These are phyloP conservation scores for Microctonus brassicae DNA, from an alignment of 2,888 invertebrate species.

Conservation along the genomic window DNA sequence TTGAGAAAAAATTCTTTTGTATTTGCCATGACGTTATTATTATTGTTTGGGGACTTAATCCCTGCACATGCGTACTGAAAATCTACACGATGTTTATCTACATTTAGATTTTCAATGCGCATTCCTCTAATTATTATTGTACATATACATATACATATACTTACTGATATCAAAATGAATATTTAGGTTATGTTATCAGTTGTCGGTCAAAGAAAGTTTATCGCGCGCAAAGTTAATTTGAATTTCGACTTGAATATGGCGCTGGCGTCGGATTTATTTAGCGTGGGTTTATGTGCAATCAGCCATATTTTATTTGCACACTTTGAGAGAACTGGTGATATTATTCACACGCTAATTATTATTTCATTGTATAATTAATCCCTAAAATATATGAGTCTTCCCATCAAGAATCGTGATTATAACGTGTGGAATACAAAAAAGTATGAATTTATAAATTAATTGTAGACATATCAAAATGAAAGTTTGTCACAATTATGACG, in stretches of 20 bases:
- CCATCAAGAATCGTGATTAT: no score
- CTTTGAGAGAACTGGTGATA: not conserved
- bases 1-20: constrained; percentile 51
- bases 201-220: no score
- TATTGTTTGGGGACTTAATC: not conserved
- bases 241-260: not conserved
- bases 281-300: not conserved
- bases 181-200: constrained; percentile 71
- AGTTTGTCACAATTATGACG: not conserved
- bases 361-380: no score
- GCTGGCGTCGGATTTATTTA: not conserved
- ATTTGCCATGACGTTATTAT: constrained; percentile 48
- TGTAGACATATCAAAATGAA: no score
- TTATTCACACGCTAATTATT: not conserved
- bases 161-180: constrained; percentile 80
- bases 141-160: no score
- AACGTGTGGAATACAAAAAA: no score
- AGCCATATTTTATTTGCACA: no score
- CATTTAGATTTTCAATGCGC: no score
- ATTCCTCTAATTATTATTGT: constrained; percentile 64
- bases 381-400: no score
- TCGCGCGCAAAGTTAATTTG: no score
- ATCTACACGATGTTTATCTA: no score
- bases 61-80: not conserved
- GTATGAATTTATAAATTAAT: no score